Evolutionary conservation across 2,797 vertebrate genomes (phyloP).

Genomic region (Nyctibius grandis): DNA sequence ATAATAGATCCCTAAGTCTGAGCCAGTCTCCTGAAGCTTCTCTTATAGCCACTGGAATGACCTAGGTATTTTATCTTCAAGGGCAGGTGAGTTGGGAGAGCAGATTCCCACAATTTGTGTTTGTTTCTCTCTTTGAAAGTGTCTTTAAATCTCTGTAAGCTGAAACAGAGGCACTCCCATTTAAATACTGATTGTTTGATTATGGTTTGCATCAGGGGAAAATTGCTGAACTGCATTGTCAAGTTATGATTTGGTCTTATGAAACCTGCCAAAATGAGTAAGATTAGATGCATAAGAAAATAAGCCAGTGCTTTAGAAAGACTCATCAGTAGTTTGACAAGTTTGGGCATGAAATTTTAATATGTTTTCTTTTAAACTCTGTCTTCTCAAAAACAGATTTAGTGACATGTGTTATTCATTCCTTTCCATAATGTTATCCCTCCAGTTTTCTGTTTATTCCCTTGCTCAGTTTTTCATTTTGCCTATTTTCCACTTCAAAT

Average conservation of each 20-base stretch:
- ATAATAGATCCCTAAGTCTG: background rate
- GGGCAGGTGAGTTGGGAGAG: background rate
- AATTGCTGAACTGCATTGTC: slow-evolving; percentile 34
- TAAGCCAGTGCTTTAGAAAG: slow-evolving; percentile 29
- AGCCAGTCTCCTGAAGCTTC: background rate
- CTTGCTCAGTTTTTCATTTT: slow-evolving; percentile 28
- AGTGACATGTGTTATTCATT: background rate
- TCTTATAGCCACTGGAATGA: background rate
- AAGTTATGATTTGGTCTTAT: slow-evolving; percentile 11
- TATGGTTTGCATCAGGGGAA: background rate
- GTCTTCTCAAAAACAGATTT: slow-evolving; percentile 15
- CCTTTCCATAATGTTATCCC: background rate
- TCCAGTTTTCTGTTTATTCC: slow-evolving; percentile 8
- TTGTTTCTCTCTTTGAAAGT: background rate
- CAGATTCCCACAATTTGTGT: background rate
- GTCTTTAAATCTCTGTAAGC: background rate
- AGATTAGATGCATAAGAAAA: slow-evolving; percentile 34
- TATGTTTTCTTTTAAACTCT: slow-evolving; percentile 42
- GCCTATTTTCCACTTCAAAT: slow-evolving; percentile 7
- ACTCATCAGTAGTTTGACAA: background rate
- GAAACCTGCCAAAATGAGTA: slow-evolving; percentile 25
- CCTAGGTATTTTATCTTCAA: background rate
- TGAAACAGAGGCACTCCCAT: background rate
- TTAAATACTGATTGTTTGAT: background rate
- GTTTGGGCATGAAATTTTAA: slow-evolving; percentile 58